Evolutionary conservation across 2,797 vertebrate genomes (phyloP), one percentile per base, ranked within the genome.

Genomic region (Mus caroli): DNA sequence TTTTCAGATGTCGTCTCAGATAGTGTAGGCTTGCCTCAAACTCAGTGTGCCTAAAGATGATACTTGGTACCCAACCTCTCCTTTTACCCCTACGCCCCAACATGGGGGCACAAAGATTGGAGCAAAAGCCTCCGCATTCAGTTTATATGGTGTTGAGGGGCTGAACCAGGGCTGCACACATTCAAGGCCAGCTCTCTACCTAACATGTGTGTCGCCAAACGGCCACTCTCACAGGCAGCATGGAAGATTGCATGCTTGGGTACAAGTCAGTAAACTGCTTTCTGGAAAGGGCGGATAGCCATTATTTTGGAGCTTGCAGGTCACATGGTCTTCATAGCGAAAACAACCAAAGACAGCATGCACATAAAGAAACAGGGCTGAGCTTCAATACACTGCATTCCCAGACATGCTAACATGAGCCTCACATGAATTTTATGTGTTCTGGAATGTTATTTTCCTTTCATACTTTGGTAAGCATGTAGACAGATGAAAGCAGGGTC

Each of bases 371-470:
- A 82, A 22, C 4, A 13, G 26, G 54, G 46, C 22, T 24, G 46
- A 85, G 80, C 83, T 77, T 62, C 90, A n/a, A 92, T 46, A 62
- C 31, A 8, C 1, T 2, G 79, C 60, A 71, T 88, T 92, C 80
- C n/a, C 54, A 54, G 26, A 77, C 67, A 73, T 43, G 40, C 34
- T 86, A 80, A 83, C 78, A 14, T 69, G 40, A 93, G 88, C 88
- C 90, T 28, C 60, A 4, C 54, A 50, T 62, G 40, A 92, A 78
- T 82, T 92, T 78, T 71, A 79, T 50, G 60, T 92, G 37, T 94
- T 46, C 79, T 85, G n/a, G 92, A 94, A 85, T 90, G 78, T 31
- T 71, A 1, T 46, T 91, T 75, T 90, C 87, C 46, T 88, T 89
- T 94, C 78, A 50, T 90, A 56, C 76, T 79, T n/a, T 26, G 19